Evolutionary conservation across 1,140 invertebrate species (phyloP).

Genomic region (Aricia agestis): DNA sequence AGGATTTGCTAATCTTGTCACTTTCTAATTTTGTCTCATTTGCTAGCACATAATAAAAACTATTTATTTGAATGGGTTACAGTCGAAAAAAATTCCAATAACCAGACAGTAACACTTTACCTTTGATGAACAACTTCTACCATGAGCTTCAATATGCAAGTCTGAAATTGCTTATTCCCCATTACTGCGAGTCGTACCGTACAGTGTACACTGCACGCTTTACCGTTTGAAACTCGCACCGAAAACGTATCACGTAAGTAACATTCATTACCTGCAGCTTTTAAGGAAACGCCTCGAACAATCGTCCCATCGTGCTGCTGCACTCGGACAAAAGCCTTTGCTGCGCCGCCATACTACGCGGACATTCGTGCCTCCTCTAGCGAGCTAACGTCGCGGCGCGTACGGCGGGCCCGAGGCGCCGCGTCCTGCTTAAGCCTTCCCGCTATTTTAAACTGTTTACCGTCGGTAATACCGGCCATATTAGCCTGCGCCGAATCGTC

Average conservation of each 20-base stretch:
- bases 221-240: not conserved
- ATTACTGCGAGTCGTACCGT: not conserved
- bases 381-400: not conserved
- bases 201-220: not conserved
- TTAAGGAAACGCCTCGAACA: constrained; percentile 26
- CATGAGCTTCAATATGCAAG: not conserved
- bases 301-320: constrained; percentile 19
- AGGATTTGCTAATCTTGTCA: not conserved
- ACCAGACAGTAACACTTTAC: not conserved
- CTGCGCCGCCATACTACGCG: not conserved
- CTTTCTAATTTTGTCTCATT: not conserved
- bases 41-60: not conserved
- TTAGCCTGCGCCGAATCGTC: constrained; percentile 29
- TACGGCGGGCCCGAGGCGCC: not conserved
- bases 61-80: not conserved
- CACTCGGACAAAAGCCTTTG: constrained; percentile 14
- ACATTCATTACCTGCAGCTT: constrained; percentile 19
- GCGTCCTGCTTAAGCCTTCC: constrained; percentile 19
- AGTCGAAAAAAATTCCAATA: not conserved
- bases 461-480: constrained; percentile 32
- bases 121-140: not conserved
- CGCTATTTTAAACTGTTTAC: constrained; percentile 35
- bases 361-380: constrained; percentile 7
- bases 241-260: constrained; percentile 17
- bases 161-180: not conserved